Base-by-base conservation (phyloP, 1,140 invertebrate genomes). In the Maniola jurtina region DNA sequence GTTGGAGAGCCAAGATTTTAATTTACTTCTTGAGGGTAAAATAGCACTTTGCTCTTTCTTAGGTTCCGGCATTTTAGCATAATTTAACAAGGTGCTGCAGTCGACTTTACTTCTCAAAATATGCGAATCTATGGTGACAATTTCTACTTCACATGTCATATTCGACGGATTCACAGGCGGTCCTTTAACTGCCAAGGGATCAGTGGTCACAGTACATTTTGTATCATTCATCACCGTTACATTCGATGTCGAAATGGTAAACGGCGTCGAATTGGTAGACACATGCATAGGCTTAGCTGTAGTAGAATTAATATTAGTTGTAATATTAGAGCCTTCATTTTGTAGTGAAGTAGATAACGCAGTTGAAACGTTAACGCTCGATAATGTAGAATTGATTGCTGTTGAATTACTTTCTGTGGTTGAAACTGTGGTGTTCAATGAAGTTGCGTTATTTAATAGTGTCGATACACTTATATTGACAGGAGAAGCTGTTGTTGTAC, bases 81-180 rank as follows among this genome's bases (percentile, higher is more conserved):
- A 90, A 52, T 75, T 25, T 45, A 86, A 61, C 57, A 90, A 76
- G 16, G 65, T 77, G 5, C 71, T 68, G 71, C 88, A 90, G 48
- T 90, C 80, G 1, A 90, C 70, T 56, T 70, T 76, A 13, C 81
- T 81, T 34, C 68, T 72, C 5, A 83, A 72, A 13, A 38, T 13
- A 16, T 70, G 66, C 13, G 70, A 33, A 6, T 78, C 62, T 55
- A 72, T 84, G 7, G 80, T 88, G 42, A 77, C 66, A 13, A 90
- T 86, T 61, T 86, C 80, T 2, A 90, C 79, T 34, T 64, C 70
- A 70, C 88, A 90, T 64, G 84, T 76, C 75, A 84, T 83, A 13
- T 80, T 72, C 6, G 67, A 58, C 6, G 72, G 11, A 40, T 81
- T 79, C 10, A 81, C 54, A 16, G 71, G 69, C 3, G 79, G 76